phyloP scores from a whole-genome alignment of 1,140 invertebrate genomes.

The Pogonomyrmex barbatus region DNA sequence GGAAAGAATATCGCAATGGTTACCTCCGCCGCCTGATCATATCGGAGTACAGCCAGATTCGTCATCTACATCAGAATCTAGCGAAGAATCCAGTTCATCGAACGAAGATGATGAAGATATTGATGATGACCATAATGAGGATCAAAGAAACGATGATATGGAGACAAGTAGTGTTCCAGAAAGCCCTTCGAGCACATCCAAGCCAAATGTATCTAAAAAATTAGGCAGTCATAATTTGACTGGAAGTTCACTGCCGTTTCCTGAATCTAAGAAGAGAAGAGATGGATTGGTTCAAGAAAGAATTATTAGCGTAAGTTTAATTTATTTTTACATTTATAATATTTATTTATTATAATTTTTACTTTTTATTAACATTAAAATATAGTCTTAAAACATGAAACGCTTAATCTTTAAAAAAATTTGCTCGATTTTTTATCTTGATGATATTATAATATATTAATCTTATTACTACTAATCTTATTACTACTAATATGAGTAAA shows the following conservation, averaged over 20 bases:
- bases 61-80: conserved; percentile 83
- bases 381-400: not conserved
- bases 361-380: conserved; percentile 16
- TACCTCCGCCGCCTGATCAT: conserved; percentile 90
- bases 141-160: conserved; percentile 68
- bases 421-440: not conserved
- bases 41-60: conserved; percentile 85
- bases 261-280: conserved; percentile 83
- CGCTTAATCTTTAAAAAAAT: not conserved
- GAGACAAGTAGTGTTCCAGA: conserved; percentile 70
- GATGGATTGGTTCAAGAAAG: conserved; percentile 89
- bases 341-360: too few species aligned
- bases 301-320: conserved; percentile 89
- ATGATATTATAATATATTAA: not conserved
- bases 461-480: conserved; percentile 21
- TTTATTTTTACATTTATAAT: conserved; percentile 37
- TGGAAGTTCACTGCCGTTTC: conserved; percentile 40
- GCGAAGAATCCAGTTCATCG: conserved; percentile 85
- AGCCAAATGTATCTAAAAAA: conserved; percentile 70
- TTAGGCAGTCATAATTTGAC: conserved; percentile 28
- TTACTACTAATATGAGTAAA: not conserved
- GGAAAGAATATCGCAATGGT: conserved; percentile 94
- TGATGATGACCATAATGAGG: conserved; percentile 83
- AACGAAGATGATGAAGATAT: conserved; percentile 86
- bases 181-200: conserved; percentile 52